A percentile compares a stretch with the other conserved stretches of the same genome.
These are phyloP conservation scores for Puffinus mauretanicus DNA, from an alignment of 2,113 vertebrate species.

Conservation along the genomic window DNA sequence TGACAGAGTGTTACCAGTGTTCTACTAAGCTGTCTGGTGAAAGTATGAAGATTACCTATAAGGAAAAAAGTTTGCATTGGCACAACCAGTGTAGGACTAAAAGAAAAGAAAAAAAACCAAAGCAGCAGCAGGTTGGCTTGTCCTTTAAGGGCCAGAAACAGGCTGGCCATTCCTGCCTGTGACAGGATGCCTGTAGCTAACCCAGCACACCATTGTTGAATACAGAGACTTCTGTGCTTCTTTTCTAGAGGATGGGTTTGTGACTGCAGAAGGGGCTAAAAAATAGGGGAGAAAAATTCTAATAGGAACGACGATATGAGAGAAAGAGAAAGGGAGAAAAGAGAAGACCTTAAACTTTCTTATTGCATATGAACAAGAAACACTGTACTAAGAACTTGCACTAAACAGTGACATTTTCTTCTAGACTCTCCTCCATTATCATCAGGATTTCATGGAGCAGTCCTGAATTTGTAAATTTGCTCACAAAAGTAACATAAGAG, in stretches of 20 bases:
- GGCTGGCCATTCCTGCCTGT: not conserved
- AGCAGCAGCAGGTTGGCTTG: not conserved
- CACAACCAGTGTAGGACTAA: not conserved
- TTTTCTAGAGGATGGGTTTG: not conserved
- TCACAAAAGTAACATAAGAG: not conserved
- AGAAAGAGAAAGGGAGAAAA: not conserved
- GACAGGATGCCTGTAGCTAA: not conserved
- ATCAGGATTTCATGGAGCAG: not conserved
- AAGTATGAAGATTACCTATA: not conserved
- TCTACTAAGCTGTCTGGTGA: not conserved
- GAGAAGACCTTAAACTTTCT: not conserved
- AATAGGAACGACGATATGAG: fast-evolving
- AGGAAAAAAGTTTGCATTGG: not conserved
- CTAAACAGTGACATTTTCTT: not conserved
- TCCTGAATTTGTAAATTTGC: not conserved
- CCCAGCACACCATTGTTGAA: not conserved
- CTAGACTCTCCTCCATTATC: not conserved
- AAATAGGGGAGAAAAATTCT: not conserved
- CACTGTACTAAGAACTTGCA: not conserved
- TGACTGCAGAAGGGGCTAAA: not conserved
- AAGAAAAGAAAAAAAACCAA: not conserved
- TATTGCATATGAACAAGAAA: not conserved
- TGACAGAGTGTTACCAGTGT: not conserved
- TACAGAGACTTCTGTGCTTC: not conserved
- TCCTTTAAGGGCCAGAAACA: not conserved